Evolutionary conservation across 1,140 invertebrate genomes (phyloP).

Genomic region (Nasonia vitripennis): DNA sequence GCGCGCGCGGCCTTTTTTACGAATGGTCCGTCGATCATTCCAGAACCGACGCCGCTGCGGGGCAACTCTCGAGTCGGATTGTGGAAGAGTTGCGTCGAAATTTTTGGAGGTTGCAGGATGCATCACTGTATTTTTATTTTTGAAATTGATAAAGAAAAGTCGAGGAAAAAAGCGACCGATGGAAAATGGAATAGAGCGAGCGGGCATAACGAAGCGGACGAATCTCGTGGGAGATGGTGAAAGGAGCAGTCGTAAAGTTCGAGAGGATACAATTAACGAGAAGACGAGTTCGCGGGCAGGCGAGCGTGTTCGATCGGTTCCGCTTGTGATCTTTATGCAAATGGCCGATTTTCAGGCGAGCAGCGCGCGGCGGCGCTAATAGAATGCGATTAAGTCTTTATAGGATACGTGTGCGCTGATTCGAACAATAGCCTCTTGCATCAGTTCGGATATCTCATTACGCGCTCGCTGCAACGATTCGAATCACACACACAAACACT

Average conservation of each 20-base stretch:
- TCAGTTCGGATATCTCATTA: no score
- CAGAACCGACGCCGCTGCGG: not conserved
- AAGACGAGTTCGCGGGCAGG: not conserved
- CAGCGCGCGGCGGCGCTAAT: no score
- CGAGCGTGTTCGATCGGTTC: conserved; percentile 10
- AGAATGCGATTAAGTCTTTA: no score
- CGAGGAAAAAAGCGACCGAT: no score
- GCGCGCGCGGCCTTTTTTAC: conserved; percentile 17
- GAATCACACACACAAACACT: no score
- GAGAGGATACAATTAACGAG: conserved; percentile 31
- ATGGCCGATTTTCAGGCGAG: not conserved
- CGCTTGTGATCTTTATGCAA: conserved; percentile 29
- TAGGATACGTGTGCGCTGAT: no score
- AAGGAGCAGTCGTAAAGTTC: conserved; percentile 22
- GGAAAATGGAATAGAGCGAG: not conserved
- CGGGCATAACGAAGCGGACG: not conserved
- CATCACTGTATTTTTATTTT: no score
- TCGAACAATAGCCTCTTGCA: no score
- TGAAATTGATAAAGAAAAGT: no score
- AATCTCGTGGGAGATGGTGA: conserved; percentile 5
- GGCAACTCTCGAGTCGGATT: not conserved
- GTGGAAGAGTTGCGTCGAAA: conserved; percentile 7
- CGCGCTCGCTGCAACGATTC: no score
- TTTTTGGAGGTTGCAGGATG: not conserved
- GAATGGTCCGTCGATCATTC: conserved; percentile 27